Evolutionary conservation across 2,797 vertebrate genomes (phyloP).

Genomic region (Xenops minutus): DNA sequence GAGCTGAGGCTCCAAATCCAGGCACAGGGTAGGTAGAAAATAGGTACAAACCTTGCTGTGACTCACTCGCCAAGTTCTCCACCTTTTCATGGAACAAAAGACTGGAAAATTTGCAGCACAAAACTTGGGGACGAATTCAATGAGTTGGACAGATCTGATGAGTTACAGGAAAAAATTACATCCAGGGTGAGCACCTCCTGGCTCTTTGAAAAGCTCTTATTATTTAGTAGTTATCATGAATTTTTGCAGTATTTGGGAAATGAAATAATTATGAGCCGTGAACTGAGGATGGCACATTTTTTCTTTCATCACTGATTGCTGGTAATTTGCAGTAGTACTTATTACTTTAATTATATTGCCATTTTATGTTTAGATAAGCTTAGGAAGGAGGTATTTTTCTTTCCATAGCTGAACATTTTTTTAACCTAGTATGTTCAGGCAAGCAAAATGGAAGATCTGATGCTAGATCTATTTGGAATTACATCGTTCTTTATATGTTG

Average conservation of each 20-base stretch:
- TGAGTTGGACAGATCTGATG: neutral
- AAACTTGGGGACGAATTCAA: neutral
- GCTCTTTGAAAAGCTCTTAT: neutral
- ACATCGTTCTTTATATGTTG: neutral
- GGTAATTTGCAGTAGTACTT: constrained; percentile 3
- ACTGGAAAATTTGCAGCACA: neutral
- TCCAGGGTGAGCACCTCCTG: neutral
- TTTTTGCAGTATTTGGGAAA: neutral
- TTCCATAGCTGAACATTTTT: neutral
- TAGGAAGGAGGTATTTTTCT: neutral
- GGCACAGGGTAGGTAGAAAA: neutral
- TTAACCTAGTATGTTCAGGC: neutral
- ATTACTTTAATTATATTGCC: constrained; percentile 16
- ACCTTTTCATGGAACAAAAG: neutral
- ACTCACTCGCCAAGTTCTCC: neutral
- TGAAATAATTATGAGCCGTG: constrained; percentile 22
- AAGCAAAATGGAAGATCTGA: neutral
- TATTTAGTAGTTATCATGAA: neutral
- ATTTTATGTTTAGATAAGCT: constrained; percentile 15
- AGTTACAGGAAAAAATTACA: neutral
- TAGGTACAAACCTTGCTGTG: neutral
- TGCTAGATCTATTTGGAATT: neutral
- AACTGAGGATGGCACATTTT: constrained; percentile 4
- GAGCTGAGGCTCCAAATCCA: neutral
- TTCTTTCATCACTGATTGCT: constrained; percentile 16